phyloP scores from a whole-genome alignment of 2,113 vertebrate genomes.

The Marmota monax region DNA sequence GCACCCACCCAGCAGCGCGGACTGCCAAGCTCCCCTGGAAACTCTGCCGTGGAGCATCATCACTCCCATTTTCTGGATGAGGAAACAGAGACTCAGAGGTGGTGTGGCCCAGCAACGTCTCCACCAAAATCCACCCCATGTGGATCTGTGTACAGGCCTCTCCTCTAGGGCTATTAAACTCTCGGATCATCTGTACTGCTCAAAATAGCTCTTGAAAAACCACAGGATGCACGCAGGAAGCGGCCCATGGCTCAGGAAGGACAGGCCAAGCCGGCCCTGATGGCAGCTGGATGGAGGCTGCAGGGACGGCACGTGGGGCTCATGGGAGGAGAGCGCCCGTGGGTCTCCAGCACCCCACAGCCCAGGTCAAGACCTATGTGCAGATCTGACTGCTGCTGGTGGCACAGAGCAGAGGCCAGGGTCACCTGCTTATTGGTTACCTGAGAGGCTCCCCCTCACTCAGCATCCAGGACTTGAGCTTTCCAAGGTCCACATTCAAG shows the following conservation, averaged over 20 bases:
- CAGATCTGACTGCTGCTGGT: not conserved
- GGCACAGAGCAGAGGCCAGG: not conserved
- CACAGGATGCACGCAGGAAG: slow-evolving; percentile 53
- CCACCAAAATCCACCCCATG: not conserved
- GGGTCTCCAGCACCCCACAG: not conserved
- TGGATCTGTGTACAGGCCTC: slow-evolving; percentile 53
- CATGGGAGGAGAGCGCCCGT: fast-evolving
- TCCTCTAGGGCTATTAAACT: slow-evolving; percentile 62
- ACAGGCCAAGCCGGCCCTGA: slow-evolving; percentile 35
- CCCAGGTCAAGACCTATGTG: not conserved
- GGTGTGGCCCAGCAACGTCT: not conserved
- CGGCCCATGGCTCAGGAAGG: slow-evolving; percentile 65
- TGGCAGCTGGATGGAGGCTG: not conserved
- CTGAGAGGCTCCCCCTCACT: not conserved
- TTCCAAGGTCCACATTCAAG: not conserved
- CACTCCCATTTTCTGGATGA: not conserved
- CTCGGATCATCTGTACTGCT: slow-evolving; percentile 66
- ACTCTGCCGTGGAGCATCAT: not conserved
- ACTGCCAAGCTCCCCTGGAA: not conserved
- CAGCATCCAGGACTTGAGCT: not conserved
- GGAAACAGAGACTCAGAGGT: slow-evolving; percentile 46
- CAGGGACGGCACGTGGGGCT: not conserved
- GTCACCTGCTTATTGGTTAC: not conserved
- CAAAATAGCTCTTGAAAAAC: slow-evolving; percentile 70
- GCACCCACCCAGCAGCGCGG: not conserved